A percentile compares a stretch with the other conserved stretches of the same genome.
Evolutionary conservation across 1,140 invertebrate genomes (phyloP).

Genomic region (Pygmarrhopalites habei): DNA sequence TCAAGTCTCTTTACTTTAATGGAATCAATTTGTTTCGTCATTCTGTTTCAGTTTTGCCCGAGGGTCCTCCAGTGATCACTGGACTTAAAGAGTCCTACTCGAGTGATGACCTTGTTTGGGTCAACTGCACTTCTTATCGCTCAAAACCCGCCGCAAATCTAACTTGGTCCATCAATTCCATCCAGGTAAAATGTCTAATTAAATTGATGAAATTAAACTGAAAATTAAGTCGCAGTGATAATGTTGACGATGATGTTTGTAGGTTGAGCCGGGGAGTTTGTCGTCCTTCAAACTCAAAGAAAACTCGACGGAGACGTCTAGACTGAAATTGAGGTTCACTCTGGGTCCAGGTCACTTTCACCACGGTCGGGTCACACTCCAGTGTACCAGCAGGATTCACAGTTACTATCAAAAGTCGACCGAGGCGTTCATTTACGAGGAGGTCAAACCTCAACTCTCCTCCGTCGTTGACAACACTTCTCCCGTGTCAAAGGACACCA

Average conservation of each 20-base stretch:
- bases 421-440: conserved; percentile 25
- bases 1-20: too few relatives aligned
- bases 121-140: too few relatives aligned
- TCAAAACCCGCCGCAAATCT: conserved; percentile 71
- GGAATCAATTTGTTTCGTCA: too few relatives aligned
- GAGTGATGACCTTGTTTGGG: conserved; percentile 60
- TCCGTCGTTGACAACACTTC: conserved; percentile 36
- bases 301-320: conserved; percentile 26
- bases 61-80: conserved; percentile 58
- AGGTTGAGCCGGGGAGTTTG: conserved; percentile 17
- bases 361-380: conserved; percentile 23
- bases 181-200: too few relatives aligned
- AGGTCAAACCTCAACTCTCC: conserved; percentile 35
- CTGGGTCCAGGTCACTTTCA: conserved; percentile 26
- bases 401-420: conserved; percentile 17
- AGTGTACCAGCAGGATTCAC: conserved; percentile 30
- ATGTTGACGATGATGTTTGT: too few relatives aligned
- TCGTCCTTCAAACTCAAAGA: conserved; percentile 16
- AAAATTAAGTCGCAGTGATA: too few relatives aligned
- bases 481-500: conserved; percentile 22
- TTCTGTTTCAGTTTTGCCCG: conserved; percentile 67
- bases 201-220: too few relatives aligned
- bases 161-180: too few relatives aligned
- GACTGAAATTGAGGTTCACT: conserved; percentile 20
- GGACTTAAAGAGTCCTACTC: conserved; percentile 62